A percentile compares a stretch with the other conserved stretches of the same genome.
Evolutionary conservation across 2,888 invertebrate species (phyloP).

Genomic region (Cephalotes varians): DNA sequence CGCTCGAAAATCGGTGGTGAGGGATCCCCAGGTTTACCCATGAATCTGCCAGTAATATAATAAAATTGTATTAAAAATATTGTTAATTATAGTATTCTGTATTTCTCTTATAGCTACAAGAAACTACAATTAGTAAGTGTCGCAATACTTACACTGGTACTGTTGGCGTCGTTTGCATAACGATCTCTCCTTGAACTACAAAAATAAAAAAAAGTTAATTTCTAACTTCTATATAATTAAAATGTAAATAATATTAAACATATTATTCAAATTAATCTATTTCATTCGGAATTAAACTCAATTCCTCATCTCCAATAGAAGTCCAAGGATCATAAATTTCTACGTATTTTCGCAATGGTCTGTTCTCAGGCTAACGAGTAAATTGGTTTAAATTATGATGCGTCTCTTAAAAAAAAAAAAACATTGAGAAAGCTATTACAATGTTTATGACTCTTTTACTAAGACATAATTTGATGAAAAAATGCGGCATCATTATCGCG

Average conservation of each 20-base stretch:
- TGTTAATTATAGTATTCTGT: neutral
- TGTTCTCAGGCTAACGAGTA: constrained; percentile 56
- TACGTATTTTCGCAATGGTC: neutral
- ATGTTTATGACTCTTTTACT: no score
- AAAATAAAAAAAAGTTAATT: constrained; percentile 81
- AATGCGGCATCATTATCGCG: constrained; percentile 62
- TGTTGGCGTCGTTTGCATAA: constrained; percentile 86
- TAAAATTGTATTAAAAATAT: neutral
- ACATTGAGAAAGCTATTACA: no score
- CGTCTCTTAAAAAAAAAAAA: no score
- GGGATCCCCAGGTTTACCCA: constrained; percentile 90
- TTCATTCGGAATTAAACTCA: constrained; percentile 35
- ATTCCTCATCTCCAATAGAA: no score
- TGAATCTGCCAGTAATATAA: constrained; percentile 75
- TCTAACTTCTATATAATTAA: constrained; percentile 13
- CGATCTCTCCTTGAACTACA: constrained; percentile 90
- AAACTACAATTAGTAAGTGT: neutral
- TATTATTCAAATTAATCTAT: constrained; percentile 3
- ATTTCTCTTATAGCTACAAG: neutral
- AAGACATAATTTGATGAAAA: constrained; percentile 56
- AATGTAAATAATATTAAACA: neutral
- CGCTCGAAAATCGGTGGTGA: constrained; percentile 98
- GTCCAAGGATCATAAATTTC: neutral
- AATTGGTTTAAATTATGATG: constrained; percentile 74
- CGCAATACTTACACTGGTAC: constrained; percentile 83